phyloP scores from a whole-genome alignment of 2,888 invertebrate species.

The Leptinotarsa peninsularis region DNA sequence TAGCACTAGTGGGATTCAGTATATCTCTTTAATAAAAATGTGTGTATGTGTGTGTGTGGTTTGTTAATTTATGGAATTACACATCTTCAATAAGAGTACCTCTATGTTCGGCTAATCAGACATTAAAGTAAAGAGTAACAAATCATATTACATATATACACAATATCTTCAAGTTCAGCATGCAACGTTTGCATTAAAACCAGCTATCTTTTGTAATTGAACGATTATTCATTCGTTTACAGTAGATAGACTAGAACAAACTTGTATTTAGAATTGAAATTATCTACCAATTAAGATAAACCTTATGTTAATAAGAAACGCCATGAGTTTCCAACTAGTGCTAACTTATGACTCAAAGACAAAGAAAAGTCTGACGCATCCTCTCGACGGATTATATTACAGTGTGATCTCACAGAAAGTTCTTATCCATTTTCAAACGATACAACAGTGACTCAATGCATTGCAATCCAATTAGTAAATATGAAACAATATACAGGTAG shows the following conservation, averaged over 20 bases:
- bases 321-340: not conserved
- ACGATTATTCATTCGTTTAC: slow-evolving; percentile 18
- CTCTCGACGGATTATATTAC: too few species aligned
- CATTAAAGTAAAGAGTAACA: not conserved
- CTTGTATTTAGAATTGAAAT: slow-evolving; percentile 2
- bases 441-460: too few species aligned
- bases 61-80: not conserved
- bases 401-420: too few species aligned
- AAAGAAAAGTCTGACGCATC: not conserved
- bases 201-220: not conserved
- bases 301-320: not conserved
- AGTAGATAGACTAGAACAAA: slow-evolving; percentile 3
- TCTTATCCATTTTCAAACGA: too few species aligned
- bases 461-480: too few species aligned
- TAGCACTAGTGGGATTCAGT: too few species aligned
- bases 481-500: too few species aligned
- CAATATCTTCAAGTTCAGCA: not conserved
- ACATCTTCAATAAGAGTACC: not conserved
- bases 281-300: slow-evolving; percentile 9
- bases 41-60: too few species aligned
- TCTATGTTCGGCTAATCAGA: not conserved
- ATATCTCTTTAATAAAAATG: too few species aligned
- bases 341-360: not conserved
- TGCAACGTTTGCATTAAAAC: slow-evolving; percentile 3
- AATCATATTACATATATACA: not conserved